Evolutionary conservation across 2,888 invertebrate genomes (phyloP).

Genomic region (Operophtera brumata): DNA sequence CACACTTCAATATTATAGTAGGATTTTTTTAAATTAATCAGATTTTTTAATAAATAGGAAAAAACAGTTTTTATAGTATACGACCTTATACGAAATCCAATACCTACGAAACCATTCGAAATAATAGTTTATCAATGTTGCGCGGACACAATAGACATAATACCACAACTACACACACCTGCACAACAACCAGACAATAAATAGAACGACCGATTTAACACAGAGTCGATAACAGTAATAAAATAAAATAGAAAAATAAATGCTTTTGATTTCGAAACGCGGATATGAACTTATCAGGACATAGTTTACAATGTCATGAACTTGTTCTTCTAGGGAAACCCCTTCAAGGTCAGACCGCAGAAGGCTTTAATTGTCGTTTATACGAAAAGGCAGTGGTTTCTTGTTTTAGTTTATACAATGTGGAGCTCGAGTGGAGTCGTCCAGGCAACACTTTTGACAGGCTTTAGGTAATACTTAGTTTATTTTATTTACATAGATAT

Average conservation of each 20-base stretch:
- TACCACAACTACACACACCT: too few species aligned
- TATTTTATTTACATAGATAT: too few species aligned
- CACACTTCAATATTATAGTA: too few species aligned
- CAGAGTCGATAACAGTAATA: background rate
- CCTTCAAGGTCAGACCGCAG: constrained; percentile 49
- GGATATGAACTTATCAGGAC: constrained; percentile 24
- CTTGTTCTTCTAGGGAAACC: constrained; percentile 46
- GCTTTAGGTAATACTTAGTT: constrained; percentile 53
- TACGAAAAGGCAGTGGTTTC: constrained; percentile 45
- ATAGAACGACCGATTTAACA: background rate
- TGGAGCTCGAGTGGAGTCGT: constrained; percentile 72
- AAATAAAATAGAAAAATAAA: too few species aligned
- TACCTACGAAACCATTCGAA: too few species aligned
- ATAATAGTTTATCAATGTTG: too few species aligned
- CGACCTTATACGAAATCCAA: too few species aligned
- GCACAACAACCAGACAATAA: too few species aligned
- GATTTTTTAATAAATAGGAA: too few species aligned
- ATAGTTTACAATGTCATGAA: constrained; percentile 26
- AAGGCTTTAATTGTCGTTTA: constrained; percentile 47
- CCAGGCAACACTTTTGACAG: constrained; percentile 57
- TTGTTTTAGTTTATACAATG: constrained; percentile 70
- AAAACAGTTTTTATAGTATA: too few species aligned
- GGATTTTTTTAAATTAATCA: too few species aligned
- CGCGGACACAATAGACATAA: too few species aligned
- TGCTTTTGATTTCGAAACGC: constrained; percentile 2